These are phyloP conservation scores for Pseudocheirus occidentalis DNA, from an alignment of 2,797 vertebrate genomes.

Conservation along the genomic window DNA sequence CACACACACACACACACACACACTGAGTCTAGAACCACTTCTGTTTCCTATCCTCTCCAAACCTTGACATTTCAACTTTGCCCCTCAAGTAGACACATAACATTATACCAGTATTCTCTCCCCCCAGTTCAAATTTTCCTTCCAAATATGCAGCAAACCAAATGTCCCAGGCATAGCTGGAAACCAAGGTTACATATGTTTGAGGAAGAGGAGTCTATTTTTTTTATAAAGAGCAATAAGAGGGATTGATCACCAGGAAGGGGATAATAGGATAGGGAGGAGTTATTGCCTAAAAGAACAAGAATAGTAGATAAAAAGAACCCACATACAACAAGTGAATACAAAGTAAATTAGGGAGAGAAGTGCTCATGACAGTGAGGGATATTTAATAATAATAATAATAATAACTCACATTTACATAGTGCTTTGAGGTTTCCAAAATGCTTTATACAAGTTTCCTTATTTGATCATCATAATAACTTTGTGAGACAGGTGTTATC, in stretches of 20 bases:
- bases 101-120: neutral
- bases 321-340: neutral
- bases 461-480: no score
- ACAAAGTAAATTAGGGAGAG: neutral
- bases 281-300: neutral
- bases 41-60: neutral
- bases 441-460: neutral
- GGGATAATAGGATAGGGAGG: neutral
- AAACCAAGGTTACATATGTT: neutral
- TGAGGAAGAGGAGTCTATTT: neutral
- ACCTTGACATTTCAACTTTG: neutral
- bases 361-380: neutral
- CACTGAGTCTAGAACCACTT: neutral
- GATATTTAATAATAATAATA: neutral
- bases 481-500: no score
- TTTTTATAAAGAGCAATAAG: neutral
- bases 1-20: no score
- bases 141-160: neutral
- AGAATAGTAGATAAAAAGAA: no score
- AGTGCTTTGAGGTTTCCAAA: no score
- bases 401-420: neutral
- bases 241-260: neutral
- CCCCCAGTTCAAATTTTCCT: neutral
- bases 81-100: neutral
- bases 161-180: neutral